Evolutionary conservation across 2,113 vertebrate genomes (phyloP).

Genomic region (Mystacornis crossleyi): DNA sequence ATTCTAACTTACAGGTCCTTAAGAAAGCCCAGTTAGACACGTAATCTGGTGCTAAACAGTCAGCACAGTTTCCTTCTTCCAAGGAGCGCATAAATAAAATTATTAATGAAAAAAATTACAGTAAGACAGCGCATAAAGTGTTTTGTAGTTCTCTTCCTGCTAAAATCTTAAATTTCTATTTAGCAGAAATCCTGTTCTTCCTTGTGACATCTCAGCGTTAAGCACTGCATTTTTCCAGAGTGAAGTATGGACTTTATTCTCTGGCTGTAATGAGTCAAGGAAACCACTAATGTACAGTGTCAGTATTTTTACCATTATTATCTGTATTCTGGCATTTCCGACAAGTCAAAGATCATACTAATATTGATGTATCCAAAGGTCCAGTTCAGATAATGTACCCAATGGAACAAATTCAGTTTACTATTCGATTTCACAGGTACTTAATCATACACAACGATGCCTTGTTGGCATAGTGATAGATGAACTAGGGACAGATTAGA

Average conservation of each 20-base stretch:
- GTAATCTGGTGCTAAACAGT: not conserved
- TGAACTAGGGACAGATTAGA: not conserved
- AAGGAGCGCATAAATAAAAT: not conserved
- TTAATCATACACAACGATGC: not conserved
- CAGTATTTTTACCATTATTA: not conserved
- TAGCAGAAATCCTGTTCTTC: not conserved
- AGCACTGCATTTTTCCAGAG: not conserved
- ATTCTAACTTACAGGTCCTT: slow-evolving; percentile 1
- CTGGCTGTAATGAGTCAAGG: not conserved
- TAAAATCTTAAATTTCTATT: not conserved
- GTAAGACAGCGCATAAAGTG: not conserved
- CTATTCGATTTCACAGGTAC: slow-evolving; percentile 36
- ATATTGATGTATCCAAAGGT: not conserved
- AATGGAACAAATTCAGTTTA: slow-evolving; percentile 27
- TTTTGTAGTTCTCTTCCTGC: not conserved
- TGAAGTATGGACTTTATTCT: not conserved
- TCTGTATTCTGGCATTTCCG: not conserved
- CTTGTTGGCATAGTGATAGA: not conserved
- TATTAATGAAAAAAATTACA: not conserved
- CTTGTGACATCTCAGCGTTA: not conserved
- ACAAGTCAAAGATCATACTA: not conserved
- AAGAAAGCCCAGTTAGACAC: slow-evolving; percentile 8
- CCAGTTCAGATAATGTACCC: not conserved
- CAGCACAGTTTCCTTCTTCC: not conserved
- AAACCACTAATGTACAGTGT: not conserved